Base-by-base conservation (phyloP, 2,113 vertebrate genomes). In the Gallinago paraguaiae region DNA sequence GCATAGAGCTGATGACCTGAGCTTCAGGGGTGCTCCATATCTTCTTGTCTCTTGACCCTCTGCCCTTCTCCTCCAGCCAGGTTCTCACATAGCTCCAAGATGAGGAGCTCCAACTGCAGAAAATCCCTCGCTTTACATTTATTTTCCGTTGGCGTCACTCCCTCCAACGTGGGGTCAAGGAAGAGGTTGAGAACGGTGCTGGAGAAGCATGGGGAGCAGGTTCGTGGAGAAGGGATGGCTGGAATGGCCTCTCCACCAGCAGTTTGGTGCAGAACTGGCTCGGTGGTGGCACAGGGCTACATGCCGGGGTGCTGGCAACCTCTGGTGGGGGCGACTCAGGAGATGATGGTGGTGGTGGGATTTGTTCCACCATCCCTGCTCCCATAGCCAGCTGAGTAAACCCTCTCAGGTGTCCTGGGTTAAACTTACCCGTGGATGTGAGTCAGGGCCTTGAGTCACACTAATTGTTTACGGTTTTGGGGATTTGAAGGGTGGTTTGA, bases 151-250 rank as follows among this genome's bases (percentile, higher is more conserved):
- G 59, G 16, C 4, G 0, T 2, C 7, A 20, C 30, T 13, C 16
- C 12, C 12, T 25, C 24, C 35, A 0, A 3, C 0, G 2, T 1
- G 14, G 57, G 45, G 3, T 27, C 3, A 2, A 41, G 54, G 48
- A 74, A 0, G 45, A 33, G 77, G 67, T 0, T 0, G 6, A 57
- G 27, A 15, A 8, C 0, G 11, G 27, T 2, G 33, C 0, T 1
- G 59, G 82, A 28, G 72, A 35, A 31, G 41, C 0, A 5, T 2
- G 28, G 5, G 3, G 11, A 74, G 56, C 17, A 4, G 37, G 27
- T 14, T n/a, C 48, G 31, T 25, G 80, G 41, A 8, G 18, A 1
- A 8, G 41, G 41, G 19, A 50, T 4, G 43, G 41, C 2, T 51
- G 83, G 79, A 22, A 4, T 7, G 28, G 8, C 22, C 69, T 9